Conservation (phyloP, 35 echinoderm and acorn worm genomes). For the Stichopus chloronotus region DNA sequence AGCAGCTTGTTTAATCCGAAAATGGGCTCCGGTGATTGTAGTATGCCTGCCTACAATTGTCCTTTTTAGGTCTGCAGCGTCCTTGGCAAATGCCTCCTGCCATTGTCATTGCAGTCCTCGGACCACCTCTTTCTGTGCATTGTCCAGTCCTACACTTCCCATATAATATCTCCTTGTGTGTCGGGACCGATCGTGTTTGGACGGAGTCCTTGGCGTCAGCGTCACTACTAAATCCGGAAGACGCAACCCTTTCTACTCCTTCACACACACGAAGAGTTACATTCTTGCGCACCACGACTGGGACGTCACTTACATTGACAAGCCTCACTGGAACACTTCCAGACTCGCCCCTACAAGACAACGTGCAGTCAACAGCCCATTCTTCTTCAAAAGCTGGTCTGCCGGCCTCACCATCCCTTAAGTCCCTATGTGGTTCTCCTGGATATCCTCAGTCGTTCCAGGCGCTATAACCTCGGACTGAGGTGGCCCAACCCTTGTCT, state of each 20-base stretch:
- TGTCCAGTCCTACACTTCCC: background rate
- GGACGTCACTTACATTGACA: background rate
- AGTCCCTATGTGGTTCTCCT: background rate
- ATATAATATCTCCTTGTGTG: background rate
- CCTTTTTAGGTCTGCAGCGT: background rate
- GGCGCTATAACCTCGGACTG: background rate
- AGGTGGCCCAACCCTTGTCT: background rate
- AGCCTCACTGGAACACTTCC: too few relatives aligned
- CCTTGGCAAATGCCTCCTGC: background rate
- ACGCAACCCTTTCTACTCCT: background rate
- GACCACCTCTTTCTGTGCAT: background rate
- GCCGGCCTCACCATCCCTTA: background rate
- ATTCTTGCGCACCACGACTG: background rate
- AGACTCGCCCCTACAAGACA: background rate
- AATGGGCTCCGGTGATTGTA: background rate
- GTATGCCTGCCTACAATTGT: background rate
- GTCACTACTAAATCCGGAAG: background rate
- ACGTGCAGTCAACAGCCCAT: background rate
- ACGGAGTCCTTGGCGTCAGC: background rate
- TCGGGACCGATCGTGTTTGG: background rate
- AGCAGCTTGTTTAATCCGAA: background rate
- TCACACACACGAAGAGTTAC: background rate
- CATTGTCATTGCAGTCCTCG: background rate
- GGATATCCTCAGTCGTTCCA: background rate
- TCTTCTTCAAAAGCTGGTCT: background rate